Base-by-base conservation (phyloP, 2,888 invertebrate genomes). In the Onchidella celtica region DNA sequence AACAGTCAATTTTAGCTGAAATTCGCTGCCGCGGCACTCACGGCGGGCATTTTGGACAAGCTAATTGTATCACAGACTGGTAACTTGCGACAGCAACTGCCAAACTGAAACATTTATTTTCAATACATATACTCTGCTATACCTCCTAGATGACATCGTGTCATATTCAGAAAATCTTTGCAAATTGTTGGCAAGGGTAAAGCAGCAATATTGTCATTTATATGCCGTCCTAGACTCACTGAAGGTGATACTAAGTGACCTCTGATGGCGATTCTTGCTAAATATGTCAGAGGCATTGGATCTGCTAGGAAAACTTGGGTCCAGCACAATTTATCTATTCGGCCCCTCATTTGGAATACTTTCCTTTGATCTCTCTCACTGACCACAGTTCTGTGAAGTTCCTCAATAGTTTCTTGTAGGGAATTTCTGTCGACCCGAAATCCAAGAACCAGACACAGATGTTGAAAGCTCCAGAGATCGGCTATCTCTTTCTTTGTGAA, bases 351-450 rank as follows among this genome's bases (percentile, higher is more conserved):
- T 14, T 21, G 21, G 6, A 21, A 9, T 24, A 27, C 24, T 21
- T 69, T 40, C 21, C 36, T 32, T 14, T 17, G 0, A 11, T 80
- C 63, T 32, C 24, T 29, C 27, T 59, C 61, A 0, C 24, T 1
- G 2, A 17, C 34, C 14, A 81, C 6, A 24, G n/a, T n/a, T 21
- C 70, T 57, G 11, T 57, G 4, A 36, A 81, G 34, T 36, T 81
- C 76, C 24, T 47, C 32, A 34, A 81, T 81, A 29, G 81, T 66
- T n/a, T 69, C 47, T 55, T 59, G 24, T 1, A 81, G 47, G 3
- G 68, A 81, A n/a, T 11, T 3, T 40, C 55, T 40, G 29, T 81
- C 81, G 17, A 81, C 76, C 63, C 55, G 40, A 63, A 81, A 81
- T 29, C 76, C 76, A 0, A 81, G 55, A 57, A 59, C 38, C 65